Base-by-base conservation (phyloP, 2,888 invertebrate species). In the Agrotis clavis region DNA sequence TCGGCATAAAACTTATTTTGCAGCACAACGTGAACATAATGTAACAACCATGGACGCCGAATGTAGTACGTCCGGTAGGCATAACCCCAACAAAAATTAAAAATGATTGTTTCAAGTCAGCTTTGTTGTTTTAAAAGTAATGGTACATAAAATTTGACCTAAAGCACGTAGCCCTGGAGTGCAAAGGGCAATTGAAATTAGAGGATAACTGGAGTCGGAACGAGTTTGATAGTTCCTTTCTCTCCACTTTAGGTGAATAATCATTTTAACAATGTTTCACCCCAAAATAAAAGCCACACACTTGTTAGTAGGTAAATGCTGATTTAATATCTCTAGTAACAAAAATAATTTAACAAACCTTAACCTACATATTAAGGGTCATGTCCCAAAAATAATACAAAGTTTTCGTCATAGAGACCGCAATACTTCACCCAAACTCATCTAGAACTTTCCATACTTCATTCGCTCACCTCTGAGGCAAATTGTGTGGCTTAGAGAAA, bases 401-500 rank as follows among this genome's bases (percentile, higher is more conserved):
- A 68, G n/a, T 61, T 77, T n/a, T 11, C 45, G 47, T 68, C 45
- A 68, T 19, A 50, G 18, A 18, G 21, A 50, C 57, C 25, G 16
- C 50, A 21, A 60, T 60, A 67, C 48, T 54, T 67, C 45, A 60
- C 47, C 18, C 13, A 14, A 76, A 56, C 25, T 56, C 41, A 50
- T 48, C 25, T 11, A 59, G 19, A 73, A 65, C 50, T 59, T 69
- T 63, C 4, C 14, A 25, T 63, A 77, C 61, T 68, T 57, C 53
- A 56, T 56, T 2, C 56, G 59, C 18, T 45, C 13, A 61, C 67
- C 62, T 63, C 56, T n/a, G 61, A 61, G 75, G 67, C 54, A 64
- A 16, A 53, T n/a, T n/a, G n/a, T 62, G 67, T 25, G 51, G 18
- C 25, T 61, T 53, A 19, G 6, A 1, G 35, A 19, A 48, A 19